A percentile compares a stretch with the other conserved stretches of the same genome.
Conservation (phyloP, 2,888 invertebrate genomes). For the Carpatolechia fugitivella region DNA sequence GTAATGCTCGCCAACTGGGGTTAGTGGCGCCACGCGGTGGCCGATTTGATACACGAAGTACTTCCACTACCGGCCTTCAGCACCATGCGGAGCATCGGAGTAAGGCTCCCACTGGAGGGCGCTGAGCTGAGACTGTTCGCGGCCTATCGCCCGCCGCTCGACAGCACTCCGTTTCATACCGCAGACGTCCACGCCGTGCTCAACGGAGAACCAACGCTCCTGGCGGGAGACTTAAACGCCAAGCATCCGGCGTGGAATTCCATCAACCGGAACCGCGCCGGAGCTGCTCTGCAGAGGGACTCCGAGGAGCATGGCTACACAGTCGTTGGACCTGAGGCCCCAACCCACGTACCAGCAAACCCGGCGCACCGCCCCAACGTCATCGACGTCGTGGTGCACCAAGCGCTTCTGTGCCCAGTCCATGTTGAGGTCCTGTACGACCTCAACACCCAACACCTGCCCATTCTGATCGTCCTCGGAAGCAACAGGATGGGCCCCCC, state of each 20-base stretch:
- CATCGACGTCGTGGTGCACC: slow-evolving; percentile 17
- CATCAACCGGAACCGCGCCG: background rate
- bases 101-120: slow-evolving; percentile 13
- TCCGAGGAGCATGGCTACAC: slow-evolving; percentile 12
- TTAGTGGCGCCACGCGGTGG: too few species aligned
- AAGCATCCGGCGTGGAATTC: slow-evolving; percentile 20
- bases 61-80: too few species aligned
- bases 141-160: too few species aligned
- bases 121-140: slow-evolving; percentile 1
- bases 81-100: slow-evolving; percentile 14
- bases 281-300: slow-evolving; percentile 14
- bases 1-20: too few species aligned
- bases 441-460: slow-evolving; percentile 14
- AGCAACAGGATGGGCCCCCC: background rate
- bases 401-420: background rate
- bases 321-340: slow-evolving; percentile 16
- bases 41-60: slow-evolving; percentile 15
- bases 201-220: background rate
- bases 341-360: slow-evolving; percentile 14
- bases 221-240: slow-evolving; percentile 20
- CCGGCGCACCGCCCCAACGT: background rate
- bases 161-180: background rate
- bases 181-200: background rate
- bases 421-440: background rate
- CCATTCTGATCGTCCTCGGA: background rate